Percentiles rank a stretch among this genome's conserved stretches.
Conservation (phyloP, 2,113 vertebrate genomes). For the Cyphomyrus discorhynchus region DNA sequence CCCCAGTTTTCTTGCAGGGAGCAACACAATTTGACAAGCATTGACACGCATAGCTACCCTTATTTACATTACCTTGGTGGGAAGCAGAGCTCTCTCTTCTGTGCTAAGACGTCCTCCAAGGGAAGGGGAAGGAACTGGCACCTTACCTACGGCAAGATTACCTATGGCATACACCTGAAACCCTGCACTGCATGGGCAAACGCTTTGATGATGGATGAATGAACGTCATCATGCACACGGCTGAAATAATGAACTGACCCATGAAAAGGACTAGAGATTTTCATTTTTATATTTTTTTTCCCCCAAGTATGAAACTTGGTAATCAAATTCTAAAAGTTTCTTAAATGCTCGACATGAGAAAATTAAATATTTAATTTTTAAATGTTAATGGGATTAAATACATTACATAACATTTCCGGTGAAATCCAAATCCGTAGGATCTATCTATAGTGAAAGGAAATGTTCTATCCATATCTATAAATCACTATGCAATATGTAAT, state of each 20-base stretch:
- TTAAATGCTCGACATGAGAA: background rate
- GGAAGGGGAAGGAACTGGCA: background rate
- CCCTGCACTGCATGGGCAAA: background rate
- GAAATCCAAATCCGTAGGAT: background rate
- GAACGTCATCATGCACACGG: background rate
- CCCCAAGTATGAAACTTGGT: background rate
- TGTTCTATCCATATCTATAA: background rate
- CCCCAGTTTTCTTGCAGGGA: background rate
- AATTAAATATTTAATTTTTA: background rate
- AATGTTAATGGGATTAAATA: background rate
- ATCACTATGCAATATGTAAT: background rate
- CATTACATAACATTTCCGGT: background rate
- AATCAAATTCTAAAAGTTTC: background rate
- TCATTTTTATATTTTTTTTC: background rate
- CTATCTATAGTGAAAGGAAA: background rate
- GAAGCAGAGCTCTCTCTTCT: background rate
- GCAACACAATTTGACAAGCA: background rate
- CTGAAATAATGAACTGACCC: background rate
- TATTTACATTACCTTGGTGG: background rate
- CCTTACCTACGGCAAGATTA: background rate
- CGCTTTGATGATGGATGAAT: background rate
- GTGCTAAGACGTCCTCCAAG: background rate
- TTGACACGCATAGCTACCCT: background rate
- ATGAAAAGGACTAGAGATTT: background rate
- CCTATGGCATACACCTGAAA: background rate